Conservation (phyloP, 2,888 invertebrate species). For the Apotomis capreana region DNA sequence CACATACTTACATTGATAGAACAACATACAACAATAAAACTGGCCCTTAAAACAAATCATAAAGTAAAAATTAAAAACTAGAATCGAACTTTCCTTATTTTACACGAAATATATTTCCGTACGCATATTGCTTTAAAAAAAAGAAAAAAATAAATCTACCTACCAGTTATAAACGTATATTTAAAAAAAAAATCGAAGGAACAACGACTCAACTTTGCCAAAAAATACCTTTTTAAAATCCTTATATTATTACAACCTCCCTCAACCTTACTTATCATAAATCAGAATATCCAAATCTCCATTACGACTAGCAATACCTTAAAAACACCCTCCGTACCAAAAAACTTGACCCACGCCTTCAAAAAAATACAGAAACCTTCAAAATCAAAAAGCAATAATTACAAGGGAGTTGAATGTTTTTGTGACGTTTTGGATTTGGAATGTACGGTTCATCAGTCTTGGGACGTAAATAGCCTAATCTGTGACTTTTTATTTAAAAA, state of each 20-base stretch:
- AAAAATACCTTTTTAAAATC: not conserved
- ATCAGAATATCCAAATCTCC: conserved; percentile 13
- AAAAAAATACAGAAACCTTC: not conserved
- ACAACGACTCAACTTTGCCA: too few species aligned
- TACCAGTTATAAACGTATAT: too few species aligned
- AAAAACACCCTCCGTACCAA: not conserved
- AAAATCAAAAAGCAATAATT: not conserved
- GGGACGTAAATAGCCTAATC: conserved; percentile 55
- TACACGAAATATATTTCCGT: too few species aligned
- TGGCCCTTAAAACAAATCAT: too few species aligned
- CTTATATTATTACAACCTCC: not conserved
- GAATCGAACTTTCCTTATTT: too few species aligned
- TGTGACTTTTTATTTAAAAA: conserved; percentile 54
- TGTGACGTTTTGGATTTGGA: not conserved
- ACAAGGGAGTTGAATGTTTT: not conserved
- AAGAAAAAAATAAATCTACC: too few species aligned
- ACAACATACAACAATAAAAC: too few species aligned
- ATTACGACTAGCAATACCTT: conserved; percentile 4
- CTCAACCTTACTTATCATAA: not conserved
- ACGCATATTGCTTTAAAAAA: too few species aligned
- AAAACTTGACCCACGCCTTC: not conserved
- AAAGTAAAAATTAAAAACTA: too few species aligned
- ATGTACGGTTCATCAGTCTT: conserved; percentile 36
- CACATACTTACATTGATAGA: too few species aligned
- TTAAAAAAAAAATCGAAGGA: too few species aligned